A percentile compares a stretch with the other conserved stretches of the same genome.
Conservation (phyloP, 2,888 invertebrate species). For the Tubulanus polymorphus region DNA sequence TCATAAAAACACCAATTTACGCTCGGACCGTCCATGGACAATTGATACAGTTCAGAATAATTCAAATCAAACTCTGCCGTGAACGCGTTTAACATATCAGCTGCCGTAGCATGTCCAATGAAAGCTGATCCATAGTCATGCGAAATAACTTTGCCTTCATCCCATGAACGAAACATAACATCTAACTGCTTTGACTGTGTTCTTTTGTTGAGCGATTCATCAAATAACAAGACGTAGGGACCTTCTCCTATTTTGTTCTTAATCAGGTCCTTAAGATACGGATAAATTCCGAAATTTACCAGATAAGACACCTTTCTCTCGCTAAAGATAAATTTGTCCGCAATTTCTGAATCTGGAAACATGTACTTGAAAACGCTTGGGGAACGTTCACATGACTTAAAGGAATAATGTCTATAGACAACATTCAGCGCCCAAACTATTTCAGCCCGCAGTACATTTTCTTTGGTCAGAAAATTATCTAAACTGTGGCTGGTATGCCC, state of each 20-base stretch:
- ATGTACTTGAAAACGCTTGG: conserved; percentile 5
- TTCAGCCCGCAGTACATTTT: too few species aligned
- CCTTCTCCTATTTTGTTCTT: neutral
- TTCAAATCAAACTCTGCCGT: neutral
- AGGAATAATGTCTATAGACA: too few species aligned
- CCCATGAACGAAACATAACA: neutral
- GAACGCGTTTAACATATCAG: neutral
- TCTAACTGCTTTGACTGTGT: conserved; percentile 6
- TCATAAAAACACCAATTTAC: neutral
- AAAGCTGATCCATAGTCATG: conserved; percentile 4
- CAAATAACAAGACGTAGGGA: conserved; percentile 6
- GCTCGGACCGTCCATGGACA: conserved; percentile 4
- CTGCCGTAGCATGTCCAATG: conserved; percentile 3
- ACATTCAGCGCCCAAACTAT: too few species aligned
- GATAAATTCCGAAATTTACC: too few species aligned
- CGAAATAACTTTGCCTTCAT: neutral
- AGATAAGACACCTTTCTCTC: too few species aligned
- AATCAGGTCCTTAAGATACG: too few species aligned
- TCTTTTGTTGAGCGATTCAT: conserved; percentile 3
- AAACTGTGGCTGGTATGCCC: too few species aligned
- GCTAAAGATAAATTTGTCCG: conserved; percentile 2
- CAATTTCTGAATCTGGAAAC: conserved; percentile 7
- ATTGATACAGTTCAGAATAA: conserved; percentile 1
- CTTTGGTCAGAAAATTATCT: too few species aligned
- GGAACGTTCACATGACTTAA: too few species aligned